Percentiles rank a stretch among this genome's conserved stretches.
phyloP scores from a whole-genome alignment of 2,113 vertebrate species.

The Prinia subflava region DNA sequence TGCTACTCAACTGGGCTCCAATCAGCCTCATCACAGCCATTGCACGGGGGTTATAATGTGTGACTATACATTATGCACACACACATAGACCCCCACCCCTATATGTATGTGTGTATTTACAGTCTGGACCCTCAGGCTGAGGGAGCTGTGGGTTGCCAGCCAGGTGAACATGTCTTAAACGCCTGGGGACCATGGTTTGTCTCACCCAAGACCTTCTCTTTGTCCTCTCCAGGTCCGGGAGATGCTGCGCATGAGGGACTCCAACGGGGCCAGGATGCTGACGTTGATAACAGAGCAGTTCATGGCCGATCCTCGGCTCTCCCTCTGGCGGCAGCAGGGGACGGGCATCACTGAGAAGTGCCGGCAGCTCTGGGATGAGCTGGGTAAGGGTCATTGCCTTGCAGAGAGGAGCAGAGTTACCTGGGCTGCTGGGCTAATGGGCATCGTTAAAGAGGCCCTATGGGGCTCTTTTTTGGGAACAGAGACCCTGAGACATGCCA shows the following conservation, averaged over 20 bases:
- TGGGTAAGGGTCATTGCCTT: constrained; percentile 74
- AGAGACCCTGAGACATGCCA: not conserved
- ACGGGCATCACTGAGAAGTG: constrained; percentile 98
- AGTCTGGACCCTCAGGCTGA: not conserved
- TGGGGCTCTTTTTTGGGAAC: not conserved
- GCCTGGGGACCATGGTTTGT: not conserved
- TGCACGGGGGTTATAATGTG: not conserved
- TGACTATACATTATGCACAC: not conserved
- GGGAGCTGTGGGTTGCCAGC: not conserved
- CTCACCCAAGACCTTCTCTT: not conserved
- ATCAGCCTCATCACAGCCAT: not conserved
- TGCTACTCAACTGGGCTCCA: not conserved
- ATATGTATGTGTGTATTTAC: not conserved
- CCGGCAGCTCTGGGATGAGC: constrained; percentile 95
- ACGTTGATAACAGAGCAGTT: constrained; percentile 97
- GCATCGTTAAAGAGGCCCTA: not conserved
- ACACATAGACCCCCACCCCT: too few species aligned
- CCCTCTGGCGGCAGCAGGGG: constrained; percentile 97
- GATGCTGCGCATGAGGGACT: constrained; percentile 98
- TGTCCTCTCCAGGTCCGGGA: constrained; percentile 85
- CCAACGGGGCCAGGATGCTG: constrained; percentile 96
- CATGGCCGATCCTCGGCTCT: constrained; percentile 95
- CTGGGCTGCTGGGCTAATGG: not conserved
- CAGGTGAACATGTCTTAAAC: not conserved
- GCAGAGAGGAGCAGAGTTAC: not conserved